Conservation (phyloP, 2,888 invertebrate species). For the Idaea biselata region DNA sequence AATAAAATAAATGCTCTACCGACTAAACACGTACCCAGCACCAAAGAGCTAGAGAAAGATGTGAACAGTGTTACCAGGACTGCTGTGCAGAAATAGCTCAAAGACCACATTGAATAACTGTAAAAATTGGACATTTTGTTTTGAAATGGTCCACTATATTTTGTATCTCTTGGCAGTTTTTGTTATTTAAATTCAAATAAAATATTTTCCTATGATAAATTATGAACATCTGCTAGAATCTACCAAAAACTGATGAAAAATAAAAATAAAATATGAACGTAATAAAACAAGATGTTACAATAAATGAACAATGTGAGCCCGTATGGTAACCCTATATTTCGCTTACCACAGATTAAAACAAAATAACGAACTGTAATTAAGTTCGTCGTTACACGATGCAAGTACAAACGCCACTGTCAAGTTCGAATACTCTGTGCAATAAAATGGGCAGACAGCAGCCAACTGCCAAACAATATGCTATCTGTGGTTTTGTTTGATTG, state of each 20-base stretch:
- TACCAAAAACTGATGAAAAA: too few relatives aligned
- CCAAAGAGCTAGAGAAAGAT: constrained; percentile 72
- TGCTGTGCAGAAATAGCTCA: neutral
- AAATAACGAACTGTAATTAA: neutral
- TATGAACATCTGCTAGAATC: too few relatives aligned
- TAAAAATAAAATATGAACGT: too few relatives aligned
- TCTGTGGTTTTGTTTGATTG: neutral
- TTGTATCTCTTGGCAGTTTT: too few relatives aligned
- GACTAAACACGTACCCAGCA: constrained; percentile 68
- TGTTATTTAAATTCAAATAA: too few relatives aligned
- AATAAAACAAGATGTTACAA: neutral
- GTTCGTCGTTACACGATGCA: neutral
- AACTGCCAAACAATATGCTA: neutral
- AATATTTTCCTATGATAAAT: too few relatives aligned
- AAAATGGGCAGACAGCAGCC: neutral
- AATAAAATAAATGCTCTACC: constrained; percentile 36
- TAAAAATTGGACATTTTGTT: too few relatives aligned
- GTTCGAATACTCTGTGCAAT: neutral
- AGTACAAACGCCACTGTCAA: neutral
- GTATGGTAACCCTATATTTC: neutral
- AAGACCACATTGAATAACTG: neutral
- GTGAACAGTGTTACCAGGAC: constrained; percentile 29
- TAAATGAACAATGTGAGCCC: neutral
- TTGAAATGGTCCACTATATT: too few relatives aligned
- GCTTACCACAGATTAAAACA: neutral